A percentile compares a stretch with the other conserved stretches of the same genome.
phyloP scores from a whole-genome alignment of 2,797 vertebrate species.

The Labeo calbasu region DNA sequence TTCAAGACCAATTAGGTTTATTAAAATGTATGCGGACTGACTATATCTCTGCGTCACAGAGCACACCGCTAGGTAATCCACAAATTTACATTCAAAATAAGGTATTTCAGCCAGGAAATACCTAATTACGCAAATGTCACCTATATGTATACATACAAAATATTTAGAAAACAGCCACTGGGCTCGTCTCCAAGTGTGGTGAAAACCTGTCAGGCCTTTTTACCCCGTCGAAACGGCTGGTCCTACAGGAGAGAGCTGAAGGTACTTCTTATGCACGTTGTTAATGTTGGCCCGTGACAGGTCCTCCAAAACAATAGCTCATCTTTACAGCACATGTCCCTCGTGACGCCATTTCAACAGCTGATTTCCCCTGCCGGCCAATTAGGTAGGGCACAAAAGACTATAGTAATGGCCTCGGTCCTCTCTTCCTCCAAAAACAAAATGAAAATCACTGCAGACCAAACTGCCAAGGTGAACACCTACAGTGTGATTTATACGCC shows the following conservation, averaged over 20 bases:
- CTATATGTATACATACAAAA: background rate
- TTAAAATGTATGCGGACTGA: constrained; percentile 55
- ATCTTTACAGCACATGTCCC: constrained; percentile 77
- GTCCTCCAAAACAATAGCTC: constrained; percentile 78
- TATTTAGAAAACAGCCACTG: background rate
- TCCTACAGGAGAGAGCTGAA: constrained; percentile 71
- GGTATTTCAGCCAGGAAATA: background rate
- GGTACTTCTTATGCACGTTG: constrained; percentile 81
- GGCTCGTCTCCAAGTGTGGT: background rate
- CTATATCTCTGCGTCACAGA: constrained; percentile 25
- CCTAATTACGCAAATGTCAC: background rate
- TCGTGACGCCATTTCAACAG: constrained; percentile 82
- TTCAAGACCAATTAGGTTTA: constrained; percentile 65
- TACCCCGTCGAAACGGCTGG: constrained; percentile 61
- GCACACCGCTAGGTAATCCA: background rate
- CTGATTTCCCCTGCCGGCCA: constrained; percentile 91
- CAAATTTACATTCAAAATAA: background rate
- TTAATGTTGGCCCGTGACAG: constrained; percentile 78
- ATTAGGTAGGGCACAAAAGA: constrained; percentile 85
- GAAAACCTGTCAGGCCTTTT: constrained; percentile 43
- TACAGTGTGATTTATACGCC: constrained; percentile 51
- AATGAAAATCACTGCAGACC: constrained; percentile 57
- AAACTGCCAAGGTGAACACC: constrained; percentile 57
- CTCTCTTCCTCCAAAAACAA: constrained; percentile 59
- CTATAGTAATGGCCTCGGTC: constrained; percentile 67